Percentiles rank a stretch among this genome's conserved stretches.
Evolutionary conservation across 2,797 vertebrate species (phyloP).

Genomic region (Poeciliopsis turneri): DNA sequence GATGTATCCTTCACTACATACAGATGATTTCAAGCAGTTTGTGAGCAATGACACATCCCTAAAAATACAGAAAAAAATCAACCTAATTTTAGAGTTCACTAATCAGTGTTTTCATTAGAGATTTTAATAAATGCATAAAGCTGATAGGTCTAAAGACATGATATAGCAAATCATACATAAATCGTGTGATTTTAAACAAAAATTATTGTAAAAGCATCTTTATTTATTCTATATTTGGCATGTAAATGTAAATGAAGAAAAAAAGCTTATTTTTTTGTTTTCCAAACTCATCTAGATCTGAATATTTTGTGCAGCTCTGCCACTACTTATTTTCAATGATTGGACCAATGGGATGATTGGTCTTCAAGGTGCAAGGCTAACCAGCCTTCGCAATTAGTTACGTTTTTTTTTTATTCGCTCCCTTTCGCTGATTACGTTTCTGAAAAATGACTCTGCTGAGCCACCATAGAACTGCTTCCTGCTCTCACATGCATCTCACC

Average conservation of each 20-base stretch:
- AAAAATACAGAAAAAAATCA: not conserved
- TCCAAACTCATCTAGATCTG: not conserved
- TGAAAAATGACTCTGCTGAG: too few relatives aligned
- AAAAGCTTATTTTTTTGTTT: not conserved
- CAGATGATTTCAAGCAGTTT: not conserved
- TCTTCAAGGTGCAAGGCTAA: too few relatives aligned
- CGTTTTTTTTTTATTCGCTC: too few relatives aligned
- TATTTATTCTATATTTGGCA: too few relatives aligned
- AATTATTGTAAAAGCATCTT: not conserved
- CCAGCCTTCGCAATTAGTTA: too few relatives aligned
- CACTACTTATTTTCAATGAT: too few relatives aligned
- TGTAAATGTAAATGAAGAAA: not conserved
- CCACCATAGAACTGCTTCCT: too few relatives aligned
- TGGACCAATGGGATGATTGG: too few relatives aligned
- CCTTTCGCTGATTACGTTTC: too few relatives aligned
- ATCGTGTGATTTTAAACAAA: not conserved
- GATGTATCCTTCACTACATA: not conserved
- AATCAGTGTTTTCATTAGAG: not conserved
- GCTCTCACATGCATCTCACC: too few relatives aligned
- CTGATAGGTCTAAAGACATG: not conserved
- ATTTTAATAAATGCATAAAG: not conserved
- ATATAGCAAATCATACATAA: not conserved
- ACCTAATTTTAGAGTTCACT: not conserved
- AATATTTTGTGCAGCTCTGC: too few relatives aligned
- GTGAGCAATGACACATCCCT: not conserved